A percentile compares a stretch with the other conserved stretches of the same genome.
Evolutionary conservation across 1,140 invertebrate genomes (phyloP).

Genomic region (Mactra quadrangularis): DNA sequence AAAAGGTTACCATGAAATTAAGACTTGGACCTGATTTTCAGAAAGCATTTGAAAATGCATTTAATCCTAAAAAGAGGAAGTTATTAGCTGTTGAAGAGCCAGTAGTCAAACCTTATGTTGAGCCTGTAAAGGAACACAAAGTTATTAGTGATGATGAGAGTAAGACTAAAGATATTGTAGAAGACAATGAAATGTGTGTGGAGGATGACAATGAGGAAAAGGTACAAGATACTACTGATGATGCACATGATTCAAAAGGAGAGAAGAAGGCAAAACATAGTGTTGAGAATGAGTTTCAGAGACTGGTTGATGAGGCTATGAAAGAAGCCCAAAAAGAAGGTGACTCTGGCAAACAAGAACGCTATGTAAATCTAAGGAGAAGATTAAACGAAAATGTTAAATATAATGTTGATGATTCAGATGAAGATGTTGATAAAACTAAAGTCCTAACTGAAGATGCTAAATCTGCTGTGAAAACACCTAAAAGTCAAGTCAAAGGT

Average conservation of each 20-base stretch:
- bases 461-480: not conserved
- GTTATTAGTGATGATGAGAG: not conserved
- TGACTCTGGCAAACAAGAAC: slow-evolving; percentile 39
- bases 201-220: not conserved
- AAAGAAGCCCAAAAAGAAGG: slow-evolving; percentile 47
- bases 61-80: slow-evolving; percentile 43
- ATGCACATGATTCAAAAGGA: slow-evolving; percentile 5
- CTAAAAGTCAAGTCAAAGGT: slow-evolving; percentile 14
- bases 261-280: slow-evolving; percentile 54
- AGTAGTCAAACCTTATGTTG: not conserved
- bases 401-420: slow-evolving; percentile 60
- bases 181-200: not conserved
- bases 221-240: not conserved
- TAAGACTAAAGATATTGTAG: slow-evolving; percentile 6
- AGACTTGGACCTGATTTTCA: slow-evolving; percentile 57
- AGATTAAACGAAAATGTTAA: slow-evolving; percentile 46
- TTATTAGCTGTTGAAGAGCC: not conserved
- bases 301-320: slow-evolving; percentile 57
- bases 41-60: slow-evolving; percentile 16
- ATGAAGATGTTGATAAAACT: slow-evolving; percentile 37
- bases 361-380: slow-evolving; percentile 37
- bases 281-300: slow-evolving; percentile 63
- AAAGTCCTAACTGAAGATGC: not conserved
- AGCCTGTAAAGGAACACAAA: not conserved
- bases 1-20: slow-evolving; percentile 56